A percentile compares a stretch with the other conserved stretches of the same genome.
Conservation (phyloP, 2,113 vertebrate species). For the Vombatus ursinus region DNA sequence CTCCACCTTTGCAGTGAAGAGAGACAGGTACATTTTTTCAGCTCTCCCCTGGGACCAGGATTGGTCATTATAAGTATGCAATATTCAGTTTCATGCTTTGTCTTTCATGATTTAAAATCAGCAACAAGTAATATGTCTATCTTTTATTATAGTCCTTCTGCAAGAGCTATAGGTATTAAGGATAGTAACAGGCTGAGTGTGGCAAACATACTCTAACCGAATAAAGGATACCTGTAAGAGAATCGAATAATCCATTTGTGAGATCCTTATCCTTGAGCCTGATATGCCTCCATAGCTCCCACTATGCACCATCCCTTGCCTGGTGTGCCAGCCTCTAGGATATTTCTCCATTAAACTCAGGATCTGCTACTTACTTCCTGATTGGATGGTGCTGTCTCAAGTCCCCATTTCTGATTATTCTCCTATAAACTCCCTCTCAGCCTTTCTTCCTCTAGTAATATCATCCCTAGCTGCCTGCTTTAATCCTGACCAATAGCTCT, state of each 20-base stretch:
- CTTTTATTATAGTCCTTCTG: not conserved
- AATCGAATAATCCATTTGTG: not conserved
- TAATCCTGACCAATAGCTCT: not conserved
- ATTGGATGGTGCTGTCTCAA: not conserved
- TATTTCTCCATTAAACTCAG: not conserved
- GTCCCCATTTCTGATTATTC: not conserved
- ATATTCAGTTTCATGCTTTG: not conserved
- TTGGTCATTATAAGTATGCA: not conserved
- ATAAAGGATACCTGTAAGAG: not conserved
- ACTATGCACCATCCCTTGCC: not conserved
- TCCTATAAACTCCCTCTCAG: not conserved
- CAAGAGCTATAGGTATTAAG: not conserved
- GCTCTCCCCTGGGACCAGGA: not conserved
- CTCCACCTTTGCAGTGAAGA: not conserved
- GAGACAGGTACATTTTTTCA: not conserved
- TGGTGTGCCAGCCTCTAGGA: not conserved
- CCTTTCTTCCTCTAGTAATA: not conserved
- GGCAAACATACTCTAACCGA: not conserved
- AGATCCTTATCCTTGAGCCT: not conserved
- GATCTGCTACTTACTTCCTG: not conserved
- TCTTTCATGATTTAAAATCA: not conserved
- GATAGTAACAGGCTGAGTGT: not conserved
- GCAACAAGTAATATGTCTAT: not conserved
- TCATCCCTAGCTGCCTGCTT: not conserved
- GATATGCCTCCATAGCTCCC: not conserved